These are phyloP conservation scores for Albula glossodonta DNA, from an alignment of 2,113 vertebrate genomes.

Conservation along the genomic window DNA sequence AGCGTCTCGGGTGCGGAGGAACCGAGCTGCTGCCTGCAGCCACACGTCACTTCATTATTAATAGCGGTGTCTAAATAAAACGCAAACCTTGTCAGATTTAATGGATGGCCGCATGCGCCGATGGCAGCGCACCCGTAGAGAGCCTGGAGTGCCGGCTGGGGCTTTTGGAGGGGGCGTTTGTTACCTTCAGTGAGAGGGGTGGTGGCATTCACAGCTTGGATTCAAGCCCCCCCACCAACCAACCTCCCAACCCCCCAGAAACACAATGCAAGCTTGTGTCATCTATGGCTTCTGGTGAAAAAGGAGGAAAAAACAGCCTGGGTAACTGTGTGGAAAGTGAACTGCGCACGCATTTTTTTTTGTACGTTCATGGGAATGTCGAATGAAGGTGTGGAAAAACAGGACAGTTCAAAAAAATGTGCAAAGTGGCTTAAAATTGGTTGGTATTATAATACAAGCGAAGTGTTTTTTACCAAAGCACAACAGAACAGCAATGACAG, in stretches of 20 bases:
- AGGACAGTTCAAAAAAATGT: not conserved
- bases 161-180: constrained; percentile 13
- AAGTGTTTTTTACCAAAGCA: not conserved
- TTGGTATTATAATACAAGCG: no score
- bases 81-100: constrained; percentile 73
- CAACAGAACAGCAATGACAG: not conserved
- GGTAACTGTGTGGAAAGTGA: not conserved
- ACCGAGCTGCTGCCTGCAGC: constrained; percentile 42
- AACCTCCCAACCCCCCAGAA: not conserved
- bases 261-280: not conserved
- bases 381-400: not conserved
- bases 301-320: not conserved
- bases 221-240: no score
- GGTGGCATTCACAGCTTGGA: not conserved
- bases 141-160: not conserved
- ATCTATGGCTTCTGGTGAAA: not conserved
- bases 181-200: not conserved
- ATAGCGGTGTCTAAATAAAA: constrained; percentile 69
- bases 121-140: constrained; percentile 6
- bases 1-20: not conserved
- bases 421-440: not conserved
- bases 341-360: not conserved
- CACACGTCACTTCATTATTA: constrained; percentile 75
- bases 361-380: not conserved
- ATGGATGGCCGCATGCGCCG: constrained; percentile 60